Conservation (phyloP, 2,888 invertebrate species). For the Gryllus longicercus region DNA sequence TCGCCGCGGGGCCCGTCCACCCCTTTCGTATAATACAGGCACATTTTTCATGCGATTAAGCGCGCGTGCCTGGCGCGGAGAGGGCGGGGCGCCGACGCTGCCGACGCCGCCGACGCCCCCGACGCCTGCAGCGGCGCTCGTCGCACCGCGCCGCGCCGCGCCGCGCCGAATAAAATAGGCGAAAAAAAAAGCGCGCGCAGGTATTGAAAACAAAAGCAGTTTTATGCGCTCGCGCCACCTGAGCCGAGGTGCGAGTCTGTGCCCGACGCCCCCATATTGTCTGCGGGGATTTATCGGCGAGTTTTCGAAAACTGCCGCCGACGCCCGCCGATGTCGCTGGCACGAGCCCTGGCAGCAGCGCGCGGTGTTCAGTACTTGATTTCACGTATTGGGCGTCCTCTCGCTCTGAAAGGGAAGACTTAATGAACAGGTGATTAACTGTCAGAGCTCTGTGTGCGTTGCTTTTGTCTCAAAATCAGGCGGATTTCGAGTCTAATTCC, state of each 20-base stretch:
- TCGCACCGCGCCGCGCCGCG: neutral
- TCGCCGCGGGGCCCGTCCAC: neutral
- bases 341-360: neutral
- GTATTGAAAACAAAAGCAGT: constrained; percentile 17
- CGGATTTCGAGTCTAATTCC: neutral
- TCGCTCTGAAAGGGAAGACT: neutral
- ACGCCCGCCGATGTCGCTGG: neutral
- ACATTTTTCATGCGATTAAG: constrained; percentile 17
- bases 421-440: constrained; percentile 3
- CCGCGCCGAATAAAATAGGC: neutral
- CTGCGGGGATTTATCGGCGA: neutral
- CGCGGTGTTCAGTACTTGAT: neutral
- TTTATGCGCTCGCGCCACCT: constrained; percentile 17
- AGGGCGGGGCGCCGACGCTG: neutral
- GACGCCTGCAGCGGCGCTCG: neutral
- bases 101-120: neutral
- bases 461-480: neutral
- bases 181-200: constrained; percentile 3
- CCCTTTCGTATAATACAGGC: constrained; percentile 17
- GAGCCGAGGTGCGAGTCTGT: constrained; percentile 9
- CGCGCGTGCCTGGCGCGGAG: neutral
- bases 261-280: constrained; percentile 6
- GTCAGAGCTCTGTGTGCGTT: neutral
- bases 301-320: constrained; percentile 11
- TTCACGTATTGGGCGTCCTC: neutral